These are phyloP conservation scores for Mesorhabditis belari DNA, from an alignment of 2,888 invertebrate genomes.

Conservation along the genomic window DNA sequence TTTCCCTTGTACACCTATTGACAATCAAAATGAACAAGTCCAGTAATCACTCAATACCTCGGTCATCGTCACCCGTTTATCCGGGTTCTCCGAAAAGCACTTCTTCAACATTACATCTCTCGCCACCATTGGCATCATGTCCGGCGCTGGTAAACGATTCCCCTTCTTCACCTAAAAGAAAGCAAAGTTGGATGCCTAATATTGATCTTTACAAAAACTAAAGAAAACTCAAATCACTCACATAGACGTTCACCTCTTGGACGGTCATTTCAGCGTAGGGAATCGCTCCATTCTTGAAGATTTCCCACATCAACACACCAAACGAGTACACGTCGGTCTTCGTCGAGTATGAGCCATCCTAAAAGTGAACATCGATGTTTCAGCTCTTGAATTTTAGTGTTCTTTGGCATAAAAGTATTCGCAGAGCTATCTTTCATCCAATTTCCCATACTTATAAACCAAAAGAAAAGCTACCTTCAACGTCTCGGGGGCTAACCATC, in stretches of 20 bases:
- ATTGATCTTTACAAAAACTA: not conserved
- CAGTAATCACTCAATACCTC: too few species aligned
- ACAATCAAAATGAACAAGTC: too few species aligned
- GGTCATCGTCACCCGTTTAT: too few species aligned
- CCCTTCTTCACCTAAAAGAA: not conserved
- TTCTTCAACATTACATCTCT: constrained; percentile 22
- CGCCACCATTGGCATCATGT: constrained; percentile 27
- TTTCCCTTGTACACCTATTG: too few species aligned
- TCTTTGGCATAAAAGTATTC: too few species aligned
- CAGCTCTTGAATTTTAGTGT: too few species aligned
- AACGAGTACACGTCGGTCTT: constrained; percentile 38
- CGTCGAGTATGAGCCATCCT: constrained; percentile 17
- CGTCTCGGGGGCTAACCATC: constrained; percentile 38
- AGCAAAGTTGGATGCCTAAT: too few species aligned
- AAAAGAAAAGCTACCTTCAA: too few species aligned
- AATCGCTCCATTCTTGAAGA: constrained; percentile 18
- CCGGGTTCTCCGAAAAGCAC: constrained; percentile 15
- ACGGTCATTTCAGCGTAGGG: constrained; percentile 33
- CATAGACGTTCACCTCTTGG: constrained; percentile 23
- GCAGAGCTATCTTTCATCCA: too few species aligned
- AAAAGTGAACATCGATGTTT: too few species aligned
- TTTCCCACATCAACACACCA: constrained; percentile 36
- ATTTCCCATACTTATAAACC: too few species aligned
- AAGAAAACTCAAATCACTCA: not conserved
- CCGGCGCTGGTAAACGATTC: too few species aligned